These are phyloP conservation scores for Lepidurus arcticus DNA, from an alignment of 1,140 invertebrate genomes.

Conservation along the genomic window DNA sequence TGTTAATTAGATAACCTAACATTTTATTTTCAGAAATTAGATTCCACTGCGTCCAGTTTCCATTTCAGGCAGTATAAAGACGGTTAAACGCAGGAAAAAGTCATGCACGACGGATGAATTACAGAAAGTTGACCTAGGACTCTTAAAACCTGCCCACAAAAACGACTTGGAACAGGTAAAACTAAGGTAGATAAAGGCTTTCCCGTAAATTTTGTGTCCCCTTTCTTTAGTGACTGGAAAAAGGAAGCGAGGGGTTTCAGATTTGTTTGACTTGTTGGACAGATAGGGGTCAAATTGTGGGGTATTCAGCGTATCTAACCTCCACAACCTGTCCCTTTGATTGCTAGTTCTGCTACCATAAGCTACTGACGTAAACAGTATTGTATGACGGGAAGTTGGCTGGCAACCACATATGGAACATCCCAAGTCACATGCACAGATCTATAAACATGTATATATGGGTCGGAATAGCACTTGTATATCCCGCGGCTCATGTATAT, in stretches of 20 bases:
- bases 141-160: background rate
- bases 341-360: background rate
- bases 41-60: background rate
- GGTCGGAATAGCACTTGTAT: too few relatives aligned
- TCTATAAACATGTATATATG: too few relatives aligned
- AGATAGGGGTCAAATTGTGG: conserved; percentile 21
- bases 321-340: conserved; percentile 16
- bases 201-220: background rate
- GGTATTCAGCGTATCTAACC: background rate
- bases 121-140: background rate
- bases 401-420: background rate
- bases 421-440: background rate
- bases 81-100: background rate
- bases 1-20: background rate
- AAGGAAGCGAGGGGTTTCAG: background rate
- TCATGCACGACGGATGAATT: conserved; percentile 1
- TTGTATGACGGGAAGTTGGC: conserved; percentile 18
- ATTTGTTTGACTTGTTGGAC: conserved; percentile 15
- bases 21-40: background rate
- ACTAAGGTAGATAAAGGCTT: background rate
- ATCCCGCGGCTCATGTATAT: too few relatives aligned
- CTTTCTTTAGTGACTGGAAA: background rate
- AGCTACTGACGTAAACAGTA: background rate
- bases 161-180: background rate
- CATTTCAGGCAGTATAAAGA: background rate